A percentile compares a stretch with the other conserved stretches of the same genome.
phyloP scores from a whole-genome alignment of 2,888 invertebrate genomes.

The Fragum fragum region DNA sequence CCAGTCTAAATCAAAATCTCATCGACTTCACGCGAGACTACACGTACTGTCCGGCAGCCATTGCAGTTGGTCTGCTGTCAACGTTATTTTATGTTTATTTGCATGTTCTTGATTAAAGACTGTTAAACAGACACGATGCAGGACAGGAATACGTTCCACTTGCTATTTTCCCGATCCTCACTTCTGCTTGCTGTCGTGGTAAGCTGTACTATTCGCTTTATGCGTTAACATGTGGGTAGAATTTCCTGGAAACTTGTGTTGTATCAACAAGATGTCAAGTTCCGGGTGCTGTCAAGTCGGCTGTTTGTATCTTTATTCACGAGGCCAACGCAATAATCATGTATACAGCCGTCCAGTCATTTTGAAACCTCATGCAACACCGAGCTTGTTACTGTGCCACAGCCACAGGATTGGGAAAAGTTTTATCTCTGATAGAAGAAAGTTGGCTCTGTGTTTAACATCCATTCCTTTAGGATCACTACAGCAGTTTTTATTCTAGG shows the following conservation, averaged over 20 bases:
- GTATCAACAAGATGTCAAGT: not conserved
- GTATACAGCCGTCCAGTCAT: too few relatives aligned
- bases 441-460: too few relatives aligned
- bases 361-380: too few relatives aligned
- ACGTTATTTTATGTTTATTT: not conserved
- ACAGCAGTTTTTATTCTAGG: too few relatives aligned
- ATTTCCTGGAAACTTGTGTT: not conserved
- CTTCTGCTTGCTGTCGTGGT: conserved; percentile 53
- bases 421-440: too few relatives aligned
- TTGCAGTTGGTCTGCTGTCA: conserved; percentile 61
- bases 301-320: too few relatives aligned
- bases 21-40: conserved; percentile 59
- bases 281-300: too few relatives aligned
- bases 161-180: conserved; percentile 54
- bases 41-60: conserved; percentile 62
- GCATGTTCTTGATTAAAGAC: not conserved
- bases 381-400: too few relatives aligned
- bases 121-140: conserved; percentile 26
- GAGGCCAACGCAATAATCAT: too few relatives aligned
- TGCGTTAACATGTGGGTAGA: not conserved
- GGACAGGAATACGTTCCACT: conserved; percentile 36
- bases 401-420: too few relatives aligned
- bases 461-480: too few relatives aligned
- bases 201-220: conserved; percentile 10
- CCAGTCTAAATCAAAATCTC: not conserved